A percentile compares a stretch with the other conserved stretches of the same genome.
phyloP scores from a whole-genome alignment of 2,797 vertebrate genomes.

The Alectoris magna region DNA sequence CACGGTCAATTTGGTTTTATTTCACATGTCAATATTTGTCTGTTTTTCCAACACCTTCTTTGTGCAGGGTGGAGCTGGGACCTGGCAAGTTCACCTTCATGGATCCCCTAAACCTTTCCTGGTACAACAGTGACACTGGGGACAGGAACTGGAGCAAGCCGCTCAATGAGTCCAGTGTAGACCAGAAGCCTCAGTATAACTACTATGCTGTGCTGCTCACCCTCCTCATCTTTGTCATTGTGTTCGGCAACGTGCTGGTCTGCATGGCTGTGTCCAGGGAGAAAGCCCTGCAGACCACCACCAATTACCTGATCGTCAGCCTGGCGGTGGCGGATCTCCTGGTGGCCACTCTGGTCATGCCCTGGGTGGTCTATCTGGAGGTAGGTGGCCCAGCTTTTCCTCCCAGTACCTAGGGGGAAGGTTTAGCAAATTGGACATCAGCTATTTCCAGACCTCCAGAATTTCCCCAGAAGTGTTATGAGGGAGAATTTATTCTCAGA shows the following conservation, averaged over 20 bases:
- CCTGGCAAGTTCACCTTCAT: slow-evolving; percentile 77
- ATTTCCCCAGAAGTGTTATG: neutral
- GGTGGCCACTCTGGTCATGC: slow-evolving; percentile 97
- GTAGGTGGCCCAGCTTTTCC: slow-evolving; percentile 70
- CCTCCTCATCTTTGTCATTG: slow-evolving; percentile 95
- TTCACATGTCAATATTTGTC: neutral
- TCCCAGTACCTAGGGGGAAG: neutral
- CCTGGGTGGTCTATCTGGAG: slow-evolving; percentile 97
- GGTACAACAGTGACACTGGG: slow-evolving; percentile 87
- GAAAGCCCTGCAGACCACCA: slow-evolving; percentile 97
- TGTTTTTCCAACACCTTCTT: neutral
- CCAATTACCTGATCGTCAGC: slow-evolving; percentile 99
- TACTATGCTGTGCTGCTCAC: slow-evolving; percentile 97
- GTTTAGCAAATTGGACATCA: neutral
- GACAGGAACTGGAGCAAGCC: slow-evolving; percentile 86
- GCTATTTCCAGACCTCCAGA: neutral
- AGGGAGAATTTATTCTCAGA: too few relatives aligned
- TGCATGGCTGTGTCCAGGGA: slow-evolving; percentile 97
- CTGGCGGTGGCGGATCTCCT: slow-evolving; percentile 96
- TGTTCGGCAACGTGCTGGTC: slow-evolving; percentile 97
- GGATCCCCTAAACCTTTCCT: slow-evolving; percentile 93
- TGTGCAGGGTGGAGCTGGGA: slow-evolving; percentile 62
- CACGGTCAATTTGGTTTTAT: neutral
- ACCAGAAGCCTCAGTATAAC: slow-evolving; percentile 88
- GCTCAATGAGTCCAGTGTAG: slow-evolving; percentile 84